Evolutionary conservation across 2,888 invertebrate species (phyloP).

Genomic region (Cataglyphis rosenhaueri): DNA sequence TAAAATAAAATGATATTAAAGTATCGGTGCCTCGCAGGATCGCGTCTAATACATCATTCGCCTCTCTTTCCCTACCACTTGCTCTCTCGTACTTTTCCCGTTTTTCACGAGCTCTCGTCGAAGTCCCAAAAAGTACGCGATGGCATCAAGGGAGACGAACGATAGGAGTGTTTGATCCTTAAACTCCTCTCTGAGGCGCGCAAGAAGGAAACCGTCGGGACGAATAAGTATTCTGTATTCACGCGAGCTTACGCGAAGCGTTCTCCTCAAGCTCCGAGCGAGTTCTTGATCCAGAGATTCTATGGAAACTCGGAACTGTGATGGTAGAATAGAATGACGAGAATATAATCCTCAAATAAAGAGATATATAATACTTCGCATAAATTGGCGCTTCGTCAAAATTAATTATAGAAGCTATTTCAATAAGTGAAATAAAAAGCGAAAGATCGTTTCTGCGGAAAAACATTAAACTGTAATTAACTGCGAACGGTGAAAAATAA

Average conservation of each 20-base stretch:
- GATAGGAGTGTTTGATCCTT: slow-evolving; percentile 46
- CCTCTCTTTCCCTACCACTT: background rate
- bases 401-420: background rate
- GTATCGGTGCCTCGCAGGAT: slow-evolving; percentile 7
- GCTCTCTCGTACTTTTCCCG: background rate
- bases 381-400: background rate
- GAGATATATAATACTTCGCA: background rate
- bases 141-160: slow-evolving; percentile 8
- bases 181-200: slow-evolving; percentile 15
- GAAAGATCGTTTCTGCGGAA: background rate
- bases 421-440: background rate
- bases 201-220: slow-evolving; percentile 35
- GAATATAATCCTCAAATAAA: background rate
- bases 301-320: background rate
- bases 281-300: slow-evolving; percentile 24
- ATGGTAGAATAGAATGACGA: background rate
- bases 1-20: slow-evolving; percentile 20
- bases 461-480: background rate
- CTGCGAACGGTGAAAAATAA: background rate
- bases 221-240: slow-evolving; percentile 39
- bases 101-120: slow-evolving; percentile 19
- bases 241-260: slow-evolving; percentile 27
- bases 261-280: background rate
- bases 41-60: slow-evolving; percentile 29
- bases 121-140: slow-evolving; percentile 20